Evolutionary conservation across 2,113 vertebrate species (phyloP), one percentile per base, ranked within the genome.

Genomic region (Hiodon alosoides): DNA sequence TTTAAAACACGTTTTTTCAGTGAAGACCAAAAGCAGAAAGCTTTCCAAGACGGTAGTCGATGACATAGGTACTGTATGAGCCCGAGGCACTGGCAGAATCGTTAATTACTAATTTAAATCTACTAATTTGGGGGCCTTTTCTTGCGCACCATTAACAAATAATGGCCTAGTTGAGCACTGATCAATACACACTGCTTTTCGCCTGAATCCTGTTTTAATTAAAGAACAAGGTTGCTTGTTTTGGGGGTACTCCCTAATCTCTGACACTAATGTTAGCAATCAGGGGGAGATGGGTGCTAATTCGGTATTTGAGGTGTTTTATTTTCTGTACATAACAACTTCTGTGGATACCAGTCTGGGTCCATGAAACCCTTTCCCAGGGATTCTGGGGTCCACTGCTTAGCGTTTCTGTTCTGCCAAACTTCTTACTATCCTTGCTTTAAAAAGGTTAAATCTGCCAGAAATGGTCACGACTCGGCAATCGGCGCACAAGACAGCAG

Each of bases 1-100:
- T 79, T 82, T 89, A 87, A 85, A 77, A 85, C 87, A 87, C 81
- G 81, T 90, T 87, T 94, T 96, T 97, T 83, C 93, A 99, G 97
- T 97, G 94, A 99, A 94, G 89, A 93, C 83, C 87, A 95, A 95
- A 95, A 94, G 95, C 96, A 97, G 95, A 89, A 95, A 92, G 82
- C 93, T 99, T 94, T 98, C 96, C 96, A 96, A 95, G 96, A 96
- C 90, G 90, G 89, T 92, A 87, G 86, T 88, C 88, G 89, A 80
- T 91, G 90, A 92, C 85, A 87, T 91, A 88, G 91, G 91, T 92
- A 92, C 70, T 90, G 91, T 91, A 91, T 89, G 76, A 79, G 51
- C 54, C 50, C n/a, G 69, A 78, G 66, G 0, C 51, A 9, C 79
- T 74, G 17, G 62, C 31, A 16, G 73, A 80, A 60, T 68, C 64